Evolutionary conservation across 2,888 invertebrate genomes (phyloP).

Genomic region (Cenopis cana): DNA sequence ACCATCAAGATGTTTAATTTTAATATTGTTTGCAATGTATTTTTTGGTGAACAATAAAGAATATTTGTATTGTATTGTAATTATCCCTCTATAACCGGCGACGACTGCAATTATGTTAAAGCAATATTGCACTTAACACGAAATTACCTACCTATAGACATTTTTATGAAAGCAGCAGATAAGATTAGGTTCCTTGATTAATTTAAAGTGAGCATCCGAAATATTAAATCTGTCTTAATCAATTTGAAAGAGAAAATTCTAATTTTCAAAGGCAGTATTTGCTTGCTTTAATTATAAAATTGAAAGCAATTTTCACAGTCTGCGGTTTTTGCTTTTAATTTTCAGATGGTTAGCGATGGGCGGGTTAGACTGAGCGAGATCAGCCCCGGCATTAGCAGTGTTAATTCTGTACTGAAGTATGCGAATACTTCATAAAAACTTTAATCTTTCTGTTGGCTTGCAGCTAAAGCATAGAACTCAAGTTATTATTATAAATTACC

Average conservation of each 20-base stretch:
- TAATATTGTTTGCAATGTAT: too few species aligned
- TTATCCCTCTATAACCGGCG: too few species aligned
- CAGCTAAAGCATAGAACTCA: not conserved
- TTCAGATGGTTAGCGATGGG: constrained; percentile 29
- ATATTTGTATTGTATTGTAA: too few species aligned
- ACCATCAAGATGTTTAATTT: too few species aligned
- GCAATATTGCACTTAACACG: too few species aligned
- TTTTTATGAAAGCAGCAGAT: not conserved
- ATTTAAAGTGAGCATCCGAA: not conserved
- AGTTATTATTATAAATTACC: too few species aligned
- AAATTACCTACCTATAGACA: too few species aligned
- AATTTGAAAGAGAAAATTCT: constrained; percentile 15
- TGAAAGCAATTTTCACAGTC: constrained; percentile 35
- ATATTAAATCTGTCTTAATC: constrained; percentile 12
- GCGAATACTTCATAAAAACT: constrained; percentile 9
- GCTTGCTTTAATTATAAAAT: constrained; percentile 39
- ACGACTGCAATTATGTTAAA: too few species aligned
- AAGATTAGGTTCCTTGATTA: not conserved
- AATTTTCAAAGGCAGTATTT: constrained; percentile 33
- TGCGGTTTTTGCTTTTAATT: constrained; percentile 41
- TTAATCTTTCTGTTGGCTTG: not conserved
- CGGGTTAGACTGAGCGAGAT: constrained; percentile 20
- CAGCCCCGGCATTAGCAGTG: constrained; percentile 15
- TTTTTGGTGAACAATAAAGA: too few species aligned
- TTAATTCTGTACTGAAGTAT: constrained; percentile 26